These are phyloP conservation scores for Fistularia commersonii DNA, from an alignment of 2,797 vertebrate species.

Conservation along the genomic window DNA sequence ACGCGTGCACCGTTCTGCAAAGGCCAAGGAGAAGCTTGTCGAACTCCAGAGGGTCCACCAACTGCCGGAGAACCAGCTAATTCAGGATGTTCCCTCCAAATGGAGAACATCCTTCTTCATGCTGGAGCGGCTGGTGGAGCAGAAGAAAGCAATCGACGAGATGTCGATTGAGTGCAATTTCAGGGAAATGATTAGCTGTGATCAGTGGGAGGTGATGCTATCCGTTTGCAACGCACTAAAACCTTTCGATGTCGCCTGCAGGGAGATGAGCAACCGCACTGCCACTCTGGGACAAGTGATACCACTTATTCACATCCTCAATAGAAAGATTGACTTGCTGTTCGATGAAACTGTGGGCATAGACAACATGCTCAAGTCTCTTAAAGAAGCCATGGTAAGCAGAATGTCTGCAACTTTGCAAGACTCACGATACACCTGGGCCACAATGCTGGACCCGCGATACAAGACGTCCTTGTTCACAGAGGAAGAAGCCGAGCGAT, in stretches of 20 bases:
- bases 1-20: conserved; percentile 87
- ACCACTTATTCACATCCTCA: conserved; percentile 96
- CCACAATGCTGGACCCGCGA: conserved; percentile 93
- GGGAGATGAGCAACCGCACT: conserved; percentile 89
- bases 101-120: conserved; percentile 95
- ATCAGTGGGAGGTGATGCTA: conserved; percentile 98
- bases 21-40: conserved; percentile 86
- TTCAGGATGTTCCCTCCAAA: conserved; percentile 92
- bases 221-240: conserved; percentile 94
- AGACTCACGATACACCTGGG: conserved; percentile 89
- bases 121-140: conserved; percentile 94
- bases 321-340: conserved; percentile 91
- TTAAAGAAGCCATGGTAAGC: conserved; percentile 93
- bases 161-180: conserved; percentile 93
- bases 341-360: conserved; percentile 97
- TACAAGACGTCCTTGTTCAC: conserved; percentile 97
- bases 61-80: conserved; percentile 88
- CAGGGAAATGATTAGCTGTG: conserved; percentile 93
- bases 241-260: conserved; percentile 91
- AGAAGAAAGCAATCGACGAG: conserved; percentile 90
- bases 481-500: conserved; percentile 92
- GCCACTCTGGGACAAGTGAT: conserved; percentile 96
- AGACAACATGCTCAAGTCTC: conserved; percentile 92
- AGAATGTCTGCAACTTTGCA: conserved; percentile 86
- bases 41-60: conserved; percentile 86